These are phyloP conservation scores for Jacana jacana DNA, from an alignment of 2,113 vertebrate genomes.

Conservation along the genomic window DNA sequence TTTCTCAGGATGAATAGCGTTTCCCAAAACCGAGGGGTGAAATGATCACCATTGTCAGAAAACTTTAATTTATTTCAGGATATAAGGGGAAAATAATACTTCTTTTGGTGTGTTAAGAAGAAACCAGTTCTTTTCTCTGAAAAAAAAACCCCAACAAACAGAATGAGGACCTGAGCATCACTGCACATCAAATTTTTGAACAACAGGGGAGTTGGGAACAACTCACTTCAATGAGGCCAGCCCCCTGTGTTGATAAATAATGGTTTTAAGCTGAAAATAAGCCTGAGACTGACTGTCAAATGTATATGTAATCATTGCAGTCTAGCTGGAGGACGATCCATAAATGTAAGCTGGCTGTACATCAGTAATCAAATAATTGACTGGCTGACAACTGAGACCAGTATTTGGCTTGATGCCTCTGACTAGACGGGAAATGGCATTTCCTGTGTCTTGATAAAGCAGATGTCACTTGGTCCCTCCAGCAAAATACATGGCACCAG, in stretches of 20 bases:
- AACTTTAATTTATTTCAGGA: neutral
- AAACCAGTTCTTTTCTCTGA: neutral
- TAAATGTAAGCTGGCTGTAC: slow-evolving; percentile 15
- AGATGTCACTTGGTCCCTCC: slow-evolving; percentile 35
- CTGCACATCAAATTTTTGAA: neutral
- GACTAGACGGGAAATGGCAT: slow-evolving; percentile 23
- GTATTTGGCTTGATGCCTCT: slow-evolving; percentile 19
- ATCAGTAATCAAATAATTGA: slow-evolving; percentile 41
- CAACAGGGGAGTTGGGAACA: neutral
- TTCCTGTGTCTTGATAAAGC: slow-evolving; percentile 35
- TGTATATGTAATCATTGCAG: neutral
- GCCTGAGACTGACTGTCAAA: neutral
- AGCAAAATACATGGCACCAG: slow-evolving; percentile 1
- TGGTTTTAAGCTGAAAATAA: slow-evolving; percentile 11
- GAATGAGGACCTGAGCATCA: neutral
- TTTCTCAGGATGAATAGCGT: slow-evolving; percentile 43
- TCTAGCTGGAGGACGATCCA: neutral
- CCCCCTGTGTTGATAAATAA: neutral
- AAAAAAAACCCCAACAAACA: neutral
- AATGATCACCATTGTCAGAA: neutral
- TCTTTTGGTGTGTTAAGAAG: neutral
- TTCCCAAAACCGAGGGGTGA: slow-evolving; percentile 30
- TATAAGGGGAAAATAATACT: neutral
- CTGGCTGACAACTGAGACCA: slow-evolving; percentile 25
- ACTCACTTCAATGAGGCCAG: neutral